phyloP scores from a whole-genome alignment of 2,888 invertebrate genomes.

The Lasioglossum marginatum region DNA sequence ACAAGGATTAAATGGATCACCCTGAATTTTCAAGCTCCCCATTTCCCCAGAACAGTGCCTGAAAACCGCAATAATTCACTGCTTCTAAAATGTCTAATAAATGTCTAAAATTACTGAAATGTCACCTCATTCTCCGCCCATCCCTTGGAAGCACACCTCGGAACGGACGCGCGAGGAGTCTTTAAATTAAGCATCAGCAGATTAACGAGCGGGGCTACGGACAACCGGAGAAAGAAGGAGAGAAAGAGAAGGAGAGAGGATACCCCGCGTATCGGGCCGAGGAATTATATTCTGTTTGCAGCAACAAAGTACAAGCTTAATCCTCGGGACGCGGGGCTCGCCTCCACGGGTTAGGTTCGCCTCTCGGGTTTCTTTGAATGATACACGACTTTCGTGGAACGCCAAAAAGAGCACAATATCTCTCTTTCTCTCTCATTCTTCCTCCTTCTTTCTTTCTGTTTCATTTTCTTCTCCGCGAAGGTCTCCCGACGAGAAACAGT shows the following conservation, averaged over 20 bases:
- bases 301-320: slow-evolving; percentile 61
- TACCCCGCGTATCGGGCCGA: slow-evolving; percentile 19
- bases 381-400: slow-evolving; percentile 57
- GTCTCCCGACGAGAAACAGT: slow-evolving; percentile 37
- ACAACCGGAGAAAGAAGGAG: background rate
- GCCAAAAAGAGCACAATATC: slow-evolving; percentile 23
- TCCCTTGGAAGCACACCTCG: slow-evolving; percentile 42
- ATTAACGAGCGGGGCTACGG: slow-evolving; percentile 54
- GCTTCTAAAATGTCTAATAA: too few species aligned
- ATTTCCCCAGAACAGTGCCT: too few species aligned
- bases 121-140: background rate
- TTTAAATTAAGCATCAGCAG: slow-evolving; percentile 62
- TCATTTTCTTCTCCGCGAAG: background rate
- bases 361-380: slow-evolving; percentile 57
- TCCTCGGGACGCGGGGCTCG: slow-evolving; percentile 41
- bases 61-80: too few species aligned
- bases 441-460: background rate
- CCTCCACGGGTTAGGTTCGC: too few species aligned
- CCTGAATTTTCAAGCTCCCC: too few species aligned
- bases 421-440: background rate
- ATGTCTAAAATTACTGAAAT: too few species aligned
- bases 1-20: too few species aligned
- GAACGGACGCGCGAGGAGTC: slow-evolving; percentile 43
- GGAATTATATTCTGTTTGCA: slow-evolving; percentile 63
- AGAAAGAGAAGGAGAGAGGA: background rate